Evolutionary conservation across 2,797 vertebrate species (phyloP).

Genomic region (Neosalanx taihuensis): DNA sequence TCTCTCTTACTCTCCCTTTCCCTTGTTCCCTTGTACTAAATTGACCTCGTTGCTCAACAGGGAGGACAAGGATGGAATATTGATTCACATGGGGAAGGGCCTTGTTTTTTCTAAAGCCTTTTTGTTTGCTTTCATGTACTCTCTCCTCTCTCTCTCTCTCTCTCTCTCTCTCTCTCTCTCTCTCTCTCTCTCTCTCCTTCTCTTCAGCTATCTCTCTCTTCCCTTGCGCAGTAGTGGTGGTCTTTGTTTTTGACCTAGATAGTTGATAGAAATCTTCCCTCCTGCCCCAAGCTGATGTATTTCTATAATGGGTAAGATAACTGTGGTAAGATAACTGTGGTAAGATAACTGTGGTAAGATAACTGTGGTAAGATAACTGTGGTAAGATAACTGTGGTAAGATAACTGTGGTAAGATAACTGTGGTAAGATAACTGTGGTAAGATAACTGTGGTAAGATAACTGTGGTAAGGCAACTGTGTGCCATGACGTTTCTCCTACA

Average conservation of each 20-base stretch:
- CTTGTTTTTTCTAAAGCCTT: conserved; percentile 65
- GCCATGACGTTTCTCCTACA: not conserved
- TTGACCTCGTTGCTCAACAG: conserved; percentile 64
- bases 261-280: conserved; percentile 52
- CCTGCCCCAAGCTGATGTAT: conserved; percentile 43
- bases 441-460: not conserved
- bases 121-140: conserved; percentile 69
- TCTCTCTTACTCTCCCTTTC: not conserved
- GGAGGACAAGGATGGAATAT: conserved; percentile 69
- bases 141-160: conserved; percentile 38
- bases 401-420: not conserved
- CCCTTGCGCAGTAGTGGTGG: conserved; percentile 25
- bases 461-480: too few relatives aligned
- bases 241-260: conserved; percentile 76
- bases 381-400: not conserved
- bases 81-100: conserved; percentile 74
- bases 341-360: not conserved
- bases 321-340: not conserved
- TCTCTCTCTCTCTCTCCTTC: conserved; percentile 28
- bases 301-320: conserved; percentile 27
- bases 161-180: conserved; percentile 17
- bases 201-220: conserved; percentile 9
- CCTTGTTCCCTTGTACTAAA: not conserved
- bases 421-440: not conserved
- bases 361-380: too few relatives aligned